Evolutionary conservation across 2,797 vertebrate genomes (phyloP), one percentile per base, ranked within the genome.

Genomic region (Spinibarbus caldwelli): DNA sequence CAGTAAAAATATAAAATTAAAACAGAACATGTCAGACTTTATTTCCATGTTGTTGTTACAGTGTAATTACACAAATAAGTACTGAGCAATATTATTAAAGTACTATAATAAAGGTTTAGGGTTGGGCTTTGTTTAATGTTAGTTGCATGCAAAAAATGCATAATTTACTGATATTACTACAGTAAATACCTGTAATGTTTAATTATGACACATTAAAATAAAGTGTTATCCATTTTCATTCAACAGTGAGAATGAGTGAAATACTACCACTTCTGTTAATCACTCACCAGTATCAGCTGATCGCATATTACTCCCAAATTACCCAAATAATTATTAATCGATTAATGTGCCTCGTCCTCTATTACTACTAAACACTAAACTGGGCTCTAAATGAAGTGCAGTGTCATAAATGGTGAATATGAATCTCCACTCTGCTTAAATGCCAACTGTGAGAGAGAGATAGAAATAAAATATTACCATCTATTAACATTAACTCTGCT

Each of bases 401-500:
- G 17, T 15, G 47, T 57, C 8, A 7, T 78, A 78, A 59, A 67
- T 34, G 19, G 6, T 43, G 45, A 31, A 64, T 26, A 36, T 59
- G 19, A 59, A 70, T 45, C 64, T n/a, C 47, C 47, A 36, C 14
- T 64, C 29, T 45, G 71, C 45, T 57, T 43, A 45, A 54, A 84
- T 68, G 73, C 36, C 64, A 45, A 78, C 83, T 31, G 83, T 75
- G 38, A 12, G 21, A 62, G 34, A 72, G 23, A n/a, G 12, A 57
- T 29, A 76, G 62, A 75, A 82, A 77, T 82, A 87, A 83, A 87
- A 83, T 79, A 78, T 78, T 83, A 70, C 79, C 45, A 82, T 87
- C 83, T 85, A 54, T 78, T 84, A 81, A 93, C 87, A 94, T 93
- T 94, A 94, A 94, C 92, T 94, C 92, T 93, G 93, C 93, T 89